Percentiles rank a stretch among this genome's conserved stretches.
These are phyloP conservation scores for Synanceia verrucosa DNA, from an alignment of 2,797 vertebrate genomes.

Conservation along the genomic window DNA sequence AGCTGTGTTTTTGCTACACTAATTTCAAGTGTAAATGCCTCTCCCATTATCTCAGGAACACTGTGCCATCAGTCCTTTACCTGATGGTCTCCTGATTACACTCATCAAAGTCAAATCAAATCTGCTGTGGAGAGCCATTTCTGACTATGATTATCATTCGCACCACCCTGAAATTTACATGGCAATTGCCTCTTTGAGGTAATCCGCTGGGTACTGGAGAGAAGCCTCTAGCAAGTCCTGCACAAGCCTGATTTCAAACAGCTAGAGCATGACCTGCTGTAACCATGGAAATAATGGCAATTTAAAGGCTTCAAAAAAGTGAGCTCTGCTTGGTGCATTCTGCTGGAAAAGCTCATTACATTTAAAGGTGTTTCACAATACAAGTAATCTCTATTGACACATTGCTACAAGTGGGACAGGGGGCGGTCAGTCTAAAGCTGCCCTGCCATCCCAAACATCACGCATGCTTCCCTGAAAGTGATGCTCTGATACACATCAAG, in stretches of 20 bases:
- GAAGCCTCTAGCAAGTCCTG: conserved; percentile 63
- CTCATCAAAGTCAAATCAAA: conserved; percentile 82
- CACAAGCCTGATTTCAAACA: conserved; percentile 68
- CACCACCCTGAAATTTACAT: conserved; percentile 79
- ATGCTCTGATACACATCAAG: conserved; percentile 58
- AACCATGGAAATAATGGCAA: conserved; percentile 78
- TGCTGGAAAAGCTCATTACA: conserved; percentile 75
- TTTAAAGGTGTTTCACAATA: conserved; percentile 68
- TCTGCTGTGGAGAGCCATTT: conserved; percentile 69
- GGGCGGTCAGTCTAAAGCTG: conserved; percentile 46
- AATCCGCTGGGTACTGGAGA: conserved; percentile 57
- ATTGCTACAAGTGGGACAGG: conserved; percentile 46
- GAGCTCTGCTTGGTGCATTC: conserved; percentile 45
- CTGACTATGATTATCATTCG: conserved; percentile 73
- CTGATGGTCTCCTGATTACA: conserved; percentile 77
- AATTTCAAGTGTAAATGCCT: conserved; percentile 64
- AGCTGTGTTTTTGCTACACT: conserved; percentile 55
- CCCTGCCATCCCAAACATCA: conserved; percentile 25
- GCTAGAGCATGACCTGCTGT: conserved; percentile 68
- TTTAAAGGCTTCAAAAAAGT: conserved; percentile 60
- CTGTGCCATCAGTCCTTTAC: conserved; percentile 60
- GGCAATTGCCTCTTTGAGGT: conserved; percentile 78
- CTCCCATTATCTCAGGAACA: conserved; percentile 71
- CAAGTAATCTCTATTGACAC: conserved; percentile 71
- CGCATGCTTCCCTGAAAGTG: conserved; percentile 33